Percentiles rank a stretch among this genome's conserved stretches.
phyloP scores from a whole-genome alignment of 2,797 vertebrate genomes.

The Centroberyx gerrardi region DNA sequence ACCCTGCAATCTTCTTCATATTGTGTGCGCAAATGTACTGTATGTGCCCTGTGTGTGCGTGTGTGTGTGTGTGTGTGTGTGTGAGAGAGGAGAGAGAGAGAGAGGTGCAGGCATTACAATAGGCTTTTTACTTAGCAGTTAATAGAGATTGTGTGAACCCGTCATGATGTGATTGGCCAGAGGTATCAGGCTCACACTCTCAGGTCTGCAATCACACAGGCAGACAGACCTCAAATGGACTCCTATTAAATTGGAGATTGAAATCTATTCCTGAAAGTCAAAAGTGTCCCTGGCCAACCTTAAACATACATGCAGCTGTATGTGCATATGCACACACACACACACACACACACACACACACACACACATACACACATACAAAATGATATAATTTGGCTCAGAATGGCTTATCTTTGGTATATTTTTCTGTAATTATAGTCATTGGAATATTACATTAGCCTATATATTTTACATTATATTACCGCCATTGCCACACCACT shows the following conservation, averaged over 20 bases:
- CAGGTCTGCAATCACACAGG: not conserved
- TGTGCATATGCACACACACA: too few relatives aligned
- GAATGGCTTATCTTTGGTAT: too few relatives aligned
- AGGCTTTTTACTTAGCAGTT: slow-evolving; percentile 29
- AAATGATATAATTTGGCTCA: too few relatives aligned
- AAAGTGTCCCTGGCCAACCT: not conserved
- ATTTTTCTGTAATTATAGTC: too few relatives aligned
- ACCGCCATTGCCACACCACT: too few relatives aligned
- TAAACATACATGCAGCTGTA: too few relatives aligned
- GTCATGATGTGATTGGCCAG: not conserved
- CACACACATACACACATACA: too few relatives aligned
- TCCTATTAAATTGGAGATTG: slow-evolving; percentile 7
- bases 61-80: not conserved
- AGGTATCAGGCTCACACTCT: slow-evolving; percentile 15
- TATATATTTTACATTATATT: too few relatives aligned
- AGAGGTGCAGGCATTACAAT: slow-evolving; percentile 16
- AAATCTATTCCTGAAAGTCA: slow-evolving; percentile 18
- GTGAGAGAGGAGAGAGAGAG: not conserved
- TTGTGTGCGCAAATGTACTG: not conserved
- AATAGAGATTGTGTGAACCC: slow-evolving; percentile 6
- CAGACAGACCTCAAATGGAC: slow-evolving; percentile 1
- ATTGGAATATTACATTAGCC: too few relatives aligned
- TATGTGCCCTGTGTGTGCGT: not conserved
- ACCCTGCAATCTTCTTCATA: slow-evolving; percentile 12
- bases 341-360: too few relatives aligned